Conservation (phyloP, 2,797 vertebrate species). For the Coregonus sp. region DNA sequence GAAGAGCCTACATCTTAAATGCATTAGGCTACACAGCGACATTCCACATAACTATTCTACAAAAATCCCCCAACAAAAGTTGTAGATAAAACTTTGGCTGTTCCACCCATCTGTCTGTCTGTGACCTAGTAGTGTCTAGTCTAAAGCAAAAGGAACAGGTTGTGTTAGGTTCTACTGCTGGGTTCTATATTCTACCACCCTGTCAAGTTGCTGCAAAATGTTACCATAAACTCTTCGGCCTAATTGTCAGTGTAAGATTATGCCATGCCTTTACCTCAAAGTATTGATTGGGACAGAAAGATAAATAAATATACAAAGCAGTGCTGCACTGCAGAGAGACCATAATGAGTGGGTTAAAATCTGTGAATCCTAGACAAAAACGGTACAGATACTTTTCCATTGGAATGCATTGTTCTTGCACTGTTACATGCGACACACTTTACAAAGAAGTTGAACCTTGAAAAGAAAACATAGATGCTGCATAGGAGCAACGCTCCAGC, state of each 20-base stretch:
- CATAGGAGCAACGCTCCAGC: too few species aligned
- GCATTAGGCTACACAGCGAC: too few species aligned
- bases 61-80: background rate
- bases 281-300: background rate
- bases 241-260: background rate
- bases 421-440: background rate
- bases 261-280: background rate
- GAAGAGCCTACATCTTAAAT: too few species aligned
- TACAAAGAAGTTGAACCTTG: background rate
- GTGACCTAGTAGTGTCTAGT: background rate
- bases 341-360: background rate
- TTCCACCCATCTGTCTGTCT: background rate
- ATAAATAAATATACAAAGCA: background rate
- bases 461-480: too few species aligned
- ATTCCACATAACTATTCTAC: too few species aligned
- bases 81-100: background rate
- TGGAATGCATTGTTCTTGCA: background rate
- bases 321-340: background rate
- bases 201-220: background rate
- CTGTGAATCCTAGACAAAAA: background rate
- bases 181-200: background rate
- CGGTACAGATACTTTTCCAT: background rate
- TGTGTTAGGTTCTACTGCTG: background rate
- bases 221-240: background rate
- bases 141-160: background rate